Conservation (phyloP, 2,888 invertebrate genomes). For the Drosophila mulleri region DNA sequence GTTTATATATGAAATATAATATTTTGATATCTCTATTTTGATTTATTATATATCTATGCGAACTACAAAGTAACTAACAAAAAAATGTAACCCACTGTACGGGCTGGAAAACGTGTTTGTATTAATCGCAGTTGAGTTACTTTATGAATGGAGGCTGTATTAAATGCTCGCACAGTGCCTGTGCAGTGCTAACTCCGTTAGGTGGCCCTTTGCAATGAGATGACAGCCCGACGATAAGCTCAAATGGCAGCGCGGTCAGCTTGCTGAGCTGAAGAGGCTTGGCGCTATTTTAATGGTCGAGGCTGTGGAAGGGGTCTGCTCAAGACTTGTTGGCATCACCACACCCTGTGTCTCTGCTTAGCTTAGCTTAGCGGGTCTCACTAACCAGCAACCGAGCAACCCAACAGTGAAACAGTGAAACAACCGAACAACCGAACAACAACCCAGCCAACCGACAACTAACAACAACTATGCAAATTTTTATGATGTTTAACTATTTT, state of each 20-base stretch:
- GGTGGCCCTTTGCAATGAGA: conserved; percentile 55
- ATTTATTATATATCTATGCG: background rate
- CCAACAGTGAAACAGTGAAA: conserved; percentile 46
- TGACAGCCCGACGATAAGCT: conserved; percentile 69
- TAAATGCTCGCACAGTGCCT: background rate
- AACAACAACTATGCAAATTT: conserved; percentile 79
- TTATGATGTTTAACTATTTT: conserved; percentile 79
- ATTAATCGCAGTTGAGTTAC: conserved; percentile 7
- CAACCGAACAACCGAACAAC: conserved; percentile 56
- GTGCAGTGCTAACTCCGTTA: conserved; percentile 31
- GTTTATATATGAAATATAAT: no score
- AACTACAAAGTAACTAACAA: background rate
- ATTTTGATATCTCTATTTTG: no score
- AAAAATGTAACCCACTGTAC: conserved; percentile 3
- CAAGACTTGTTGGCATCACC: conserved; percentile 39
- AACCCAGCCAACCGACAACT: conserved; percentile 66
- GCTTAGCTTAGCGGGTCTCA: conserved; percentile 15
- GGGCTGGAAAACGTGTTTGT: conserved; percentile 1
- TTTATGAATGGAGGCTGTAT: conserved; percentile 36
- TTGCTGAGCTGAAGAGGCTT: conserved; percentile 20
- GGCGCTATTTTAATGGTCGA: conserved; percentile 12
- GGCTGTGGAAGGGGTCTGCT: conserved; percentile 58
- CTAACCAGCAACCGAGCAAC: conserved; percentile 36
- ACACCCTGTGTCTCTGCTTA: conserved; percentile 48
- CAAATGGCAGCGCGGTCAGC: conserved; percentile 37